Evolutionary conservation across 1,140 invertebrate species (phyloP), one percentile per base, ranked within the genome.

Genomic region (Heliothis subflexa): DNA sequence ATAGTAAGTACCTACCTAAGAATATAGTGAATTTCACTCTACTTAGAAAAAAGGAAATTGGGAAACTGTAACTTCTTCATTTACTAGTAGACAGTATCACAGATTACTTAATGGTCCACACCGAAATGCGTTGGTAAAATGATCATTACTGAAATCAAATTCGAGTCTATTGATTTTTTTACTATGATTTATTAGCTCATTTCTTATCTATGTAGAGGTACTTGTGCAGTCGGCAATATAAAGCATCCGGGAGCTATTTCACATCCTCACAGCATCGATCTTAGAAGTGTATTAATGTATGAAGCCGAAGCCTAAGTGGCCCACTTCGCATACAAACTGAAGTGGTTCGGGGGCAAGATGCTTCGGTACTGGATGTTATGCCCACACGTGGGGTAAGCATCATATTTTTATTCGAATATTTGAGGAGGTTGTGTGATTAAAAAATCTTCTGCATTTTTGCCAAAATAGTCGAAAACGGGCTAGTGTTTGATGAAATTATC

Each of bases 281-380:
- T 62, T 64, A 21, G n/a, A 74, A 64, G 73, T 72, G 72, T 74
- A 57, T 79, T 80, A 78, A 84, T 84, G 57, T 72, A 45, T 72
- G 75, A 49, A 47, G 57, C 54, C 68, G 18, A 45, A 13, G 33
- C 40, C 68, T 74, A 74, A 79, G 78, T 79, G 78, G 78, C 50
- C 52, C 70, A 68, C 78, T 79, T 79, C 78, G 61, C 55, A 75
- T 75, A 75, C 45, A 75, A 75, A 75, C 73, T 75, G 47, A n/a
- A 75, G 73, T 75, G 28, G 54, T 75, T 64, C 14, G 45, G 45
- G 33, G 21, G 71, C 71, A 14, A 61, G 33, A 33, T 47, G 71
- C 45, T 62, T 14, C 16, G 18, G 59, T 5, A 40, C 9, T 40
- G 68, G 49, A 10, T 49, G 50, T 57, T 74, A 61, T 47, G 49